A percentile compares a stretch with the other conserved stretches of the same genome.
Evolutionary conservation across 2,888 invertebrate species (phyloP).

Genomic region (Luperina nickerlii): DNA sequence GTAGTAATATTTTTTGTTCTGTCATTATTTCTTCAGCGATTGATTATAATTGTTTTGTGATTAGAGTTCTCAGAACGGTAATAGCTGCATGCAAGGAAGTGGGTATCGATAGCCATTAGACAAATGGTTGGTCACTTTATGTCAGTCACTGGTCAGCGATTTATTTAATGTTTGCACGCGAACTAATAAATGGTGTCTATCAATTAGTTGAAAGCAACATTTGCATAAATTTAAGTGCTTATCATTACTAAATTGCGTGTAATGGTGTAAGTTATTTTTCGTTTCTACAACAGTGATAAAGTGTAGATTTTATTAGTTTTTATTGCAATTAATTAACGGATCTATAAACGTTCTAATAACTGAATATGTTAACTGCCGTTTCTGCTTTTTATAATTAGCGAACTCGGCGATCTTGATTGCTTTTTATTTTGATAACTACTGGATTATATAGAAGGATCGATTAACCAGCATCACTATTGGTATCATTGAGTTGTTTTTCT

Average conservation of each 20-base stretch:
- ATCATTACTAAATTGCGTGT: slow-evolving; percentile 77
- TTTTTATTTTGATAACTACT: slow-evolving; percentile 67
- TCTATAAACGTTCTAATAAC: slow-evolving; percentile 68
- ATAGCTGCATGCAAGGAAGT: slow-evolving; percentile 78
- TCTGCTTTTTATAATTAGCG: slow-evolving; percentile 70
- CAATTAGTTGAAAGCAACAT: slow-evolving; percentile 80
- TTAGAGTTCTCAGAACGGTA: slow-evolving; percentile 70
- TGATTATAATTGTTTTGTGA: slow-evolving; percentile 73
- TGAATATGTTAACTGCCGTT: slow-evolving; percentile 71
- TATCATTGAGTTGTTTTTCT: slow-evolving; percentile 53
- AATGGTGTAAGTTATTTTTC: slow-evolving; percentile 77
- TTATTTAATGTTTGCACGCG: slow-evolving; percentile 86
- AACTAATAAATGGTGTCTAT: slow-evolving; percentile 78
- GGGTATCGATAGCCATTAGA: slow-evolving; percentile 80
- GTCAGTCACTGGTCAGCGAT: slow-evolving; percentile 80
- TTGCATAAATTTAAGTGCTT: slow-evolving; percentile 79
- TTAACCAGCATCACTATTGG: slow-evolving; percentile 56
- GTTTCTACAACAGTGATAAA: slow-evolving; percentile 75
- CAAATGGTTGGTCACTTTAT: slow-evolving; percentile 80
- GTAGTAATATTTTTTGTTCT: slow-evolving; percentile 54
- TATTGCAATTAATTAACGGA: slow-evolving; percentile 73
- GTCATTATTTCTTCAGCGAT: slow-evolving; percentile 61
- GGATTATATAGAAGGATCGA: slow-evolving; percentile 62
- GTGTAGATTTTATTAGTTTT: slow-evolving; percentile 73
- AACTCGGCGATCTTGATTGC: slow-evolving; percentile 63